These are phyloP conservation scores for Arnoldichthys spilopterus DNA, from an alignment of 2,797 vertebrate species.

Conservation along the genomic window DNA sequence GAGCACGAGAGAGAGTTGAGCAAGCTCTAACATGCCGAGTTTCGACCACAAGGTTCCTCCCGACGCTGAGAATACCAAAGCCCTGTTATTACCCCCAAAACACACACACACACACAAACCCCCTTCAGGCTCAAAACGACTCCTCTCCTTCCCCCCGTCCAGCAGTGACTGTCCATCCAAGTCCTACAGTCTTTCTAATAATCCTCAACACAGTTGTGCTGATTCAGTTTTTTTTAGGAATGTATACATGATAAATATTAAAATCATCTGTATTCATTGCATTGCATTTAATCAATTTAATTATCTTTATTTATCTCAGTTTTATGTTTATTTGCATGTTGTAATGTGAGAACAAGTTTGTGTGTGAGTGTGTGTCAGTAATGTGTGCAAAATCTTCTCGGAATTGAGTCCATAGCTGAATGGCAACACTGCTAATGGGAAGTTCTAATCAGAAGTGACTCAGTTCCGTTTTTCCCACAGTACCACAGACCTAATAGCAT, in stretches of 20 bases:
- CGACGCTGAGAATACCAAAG: slow-evolving; percentile 74
- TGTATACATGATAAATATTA: no score
- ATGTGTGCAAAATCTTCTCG: background rate
- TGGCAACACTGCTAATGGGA: background rate
- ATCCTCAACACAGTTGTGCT: no score
- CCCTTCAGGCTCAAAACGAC: slow-evolving; percentile 31
- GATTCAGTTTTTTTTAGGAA: no score
- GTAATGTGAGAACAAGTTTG: background rate
- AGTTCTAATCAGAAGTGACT: background rate
- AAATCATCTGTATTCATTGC: no score
- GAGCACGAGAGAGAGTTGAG: slow-evolving; percentile 53
- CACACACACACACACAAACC: slow-evolving; percentile 33
- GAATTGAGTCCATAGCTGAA: slow-evolving; percentile 16
- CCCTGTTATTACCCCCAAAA: slow-evolving; percentile 80
- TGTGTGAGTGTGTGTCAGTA: background rate
- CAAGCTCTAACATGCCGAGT: slow-evolving; percentile 78
- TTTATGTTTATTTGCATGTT: no score
- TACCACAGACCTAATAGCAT: background rate
- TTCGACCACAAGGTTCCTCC: slow-evolving; percentile 81
- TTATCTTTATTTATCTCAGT: no score
- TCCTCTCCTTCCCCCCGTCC: slow-evolving; percentile 6
- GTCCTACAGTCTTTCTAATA: background rate
- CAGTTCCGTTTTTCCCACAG: background rate
- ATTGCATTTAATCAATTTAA: no score
- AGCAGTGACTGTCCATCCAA: slow-evolving; percentile 24